These are phyloP conservation scores for Prosapia bicincta DNA, from an alignment of 2,888 invertebrate genomes.

Conservation along the genomic window DNA sequence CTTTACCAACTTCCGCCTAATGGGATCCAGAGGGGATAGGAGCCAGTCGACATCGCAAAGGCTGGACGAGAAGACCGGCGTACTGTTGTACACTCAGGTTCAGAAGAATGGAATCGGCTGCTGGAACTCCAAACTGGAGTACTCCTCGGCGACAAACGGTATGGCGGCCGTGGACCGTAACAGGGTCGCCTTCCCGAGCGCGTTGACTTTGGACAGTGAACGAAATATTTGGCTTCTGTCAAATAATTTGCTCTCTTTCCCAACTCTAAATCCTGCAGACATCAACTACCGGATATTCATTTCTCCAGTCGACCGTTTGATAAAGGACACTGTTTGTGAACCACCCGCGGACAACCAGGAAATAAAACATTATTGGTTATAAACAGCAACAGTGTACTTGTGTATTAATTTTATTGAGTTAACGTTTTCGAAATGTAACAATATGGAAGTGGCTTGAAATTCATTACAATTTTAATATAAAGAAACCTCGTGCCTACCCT, in stretches of 20 bases:
- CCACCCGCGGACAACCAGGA: too few species aligned
- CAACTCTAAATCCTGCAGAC: not conserved
- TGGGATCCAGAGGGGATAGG: slow-evolving; percentile 68
- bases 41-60: slow-evolving; percentile 72
- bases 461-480: too few species aligned
- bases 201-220: not conserved
- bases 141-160: not conserved
- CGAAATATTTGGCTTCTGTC: not conserved
- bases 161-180: not conserved
- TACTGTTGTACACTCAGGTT: slow-evolving; percentile 74
- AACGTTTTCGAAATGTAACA: too few species aligned
- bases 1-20: slow-evolving; percentile 68
- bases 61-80: slow-evolving; percentile 63
- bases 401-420: too few species aligned
- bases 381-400: too few species aligned
- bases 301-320: not conserved
- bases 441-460: too few species aligned
- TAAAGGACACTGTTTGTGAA: not conserved
- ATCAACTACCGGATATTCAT: not conserved
- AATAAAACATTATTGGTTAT: too few species aligned
- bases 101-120: slow-evolving; percentile 73
- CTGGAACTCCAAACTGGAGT: slow-evolving; percentile 59
- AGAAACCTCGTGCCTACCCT: too few species aligned
- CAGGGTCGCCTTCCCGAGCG: not conserved
- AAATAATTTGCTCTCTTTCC: not conserved